Conservation (phyloP, 2,888 invertebrate genomes). For the Mimas tiliae region DNA sequence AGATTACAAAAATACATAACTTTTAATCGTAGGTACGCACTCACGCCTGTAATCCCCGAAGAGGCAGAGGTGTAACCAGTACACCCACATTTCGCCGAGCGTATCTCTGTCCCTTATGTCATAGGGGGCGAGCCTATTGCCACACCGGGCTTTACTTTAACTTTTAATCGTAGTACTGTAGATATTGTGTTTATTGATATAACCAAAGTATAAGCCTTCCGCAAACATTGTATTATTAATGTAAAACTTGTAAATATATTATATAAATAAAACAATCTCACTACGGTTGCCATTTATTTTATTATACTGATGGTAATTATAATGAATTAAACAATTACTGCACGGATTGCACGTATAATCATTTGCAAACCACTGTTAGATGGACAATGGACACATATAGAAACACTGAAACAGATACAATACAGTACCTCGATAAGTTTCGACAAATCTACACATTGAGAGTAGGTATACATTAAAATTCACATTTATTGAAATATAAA, state of each 20-base stretch:
- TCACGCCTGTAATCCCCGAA: too few species aligned
- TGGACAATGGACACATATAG: background rate
- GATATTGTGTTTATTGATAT: too few species aligned
- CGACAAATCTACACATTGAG: background rate
- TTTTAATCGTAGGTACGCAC: too few species aligned
- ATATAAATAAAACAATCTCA: constrained; percentile 35
- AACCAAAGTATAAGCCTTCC: too few species aligned
- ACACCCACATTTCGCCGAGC: too few species aligned
- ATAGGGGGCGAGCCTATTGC: too few species aligned
- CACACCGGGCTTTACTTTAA: too few species aligned
- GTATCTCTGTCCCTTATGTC: too few species aligned
- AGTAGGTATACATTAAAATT: constrained; percentile 3
- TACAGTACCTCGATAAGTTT: background rate
- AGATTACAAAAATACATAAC: too few species aligned
- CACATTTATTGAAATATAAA: constrained; percentile 5
- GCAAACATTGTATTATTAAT: background rate
- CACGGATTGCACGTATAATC: background rate
- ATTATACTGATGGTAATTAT: constrained; percentile 38
- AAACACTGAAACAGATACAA: constrained; percentile 1
- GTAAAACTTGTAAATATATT: constrained; percentile 13
- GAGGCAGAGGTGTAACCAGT: too few species aligned
- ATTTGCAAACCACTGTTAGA: background rate
- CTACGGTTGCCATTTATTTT: constrained; percentile 43
- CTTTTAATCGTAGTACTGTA: too few species aligned
- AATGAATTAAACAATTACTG: constrained; percentile 10